These are phyloP conservation scores for Callorhinus ursinus DNA, from an alignment of 2,113 vertebrate species.

Conservation along the genomic window DNA sequence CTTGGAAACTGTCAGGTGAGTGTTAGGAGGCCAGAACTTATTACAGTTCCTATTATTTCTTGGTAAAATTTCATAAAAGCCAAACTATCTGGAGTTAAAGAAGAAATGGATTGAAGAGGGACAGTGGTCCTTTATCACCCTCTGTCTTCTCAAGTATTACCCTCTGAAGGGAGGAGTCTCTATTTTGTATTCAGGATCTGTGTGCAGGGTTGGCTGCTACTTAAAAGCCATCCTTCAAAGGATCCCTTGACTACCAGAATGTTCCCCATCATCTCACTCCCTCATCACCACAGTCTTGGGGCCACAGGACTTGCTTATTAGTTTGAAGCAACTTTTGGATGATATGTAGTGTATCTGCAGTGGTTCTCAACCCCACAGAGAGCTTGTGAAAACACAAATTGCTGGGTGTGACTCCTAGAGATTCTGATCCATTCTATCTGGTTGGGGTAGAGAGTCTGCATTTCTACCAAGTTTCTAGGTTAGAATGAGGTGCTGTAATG, in stretches of 20 bases:
- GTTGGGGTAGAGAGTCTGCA: not conserved
- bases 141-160: not conserved
- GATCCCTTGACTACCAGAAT: not conserved
- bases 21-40: not conserved
- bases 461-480: not conserved
- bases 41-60: not conserved
- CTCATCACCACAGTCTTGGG: not conserved
- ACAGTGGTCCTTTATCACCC: not conserved
- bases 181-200: not conserved
- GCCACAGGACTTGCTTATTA: not conserved
- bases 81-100: not conserved
- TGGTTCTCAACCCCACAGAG: not conserved
- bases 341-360: not conserved
- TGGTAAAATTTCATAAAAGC: not conserved
- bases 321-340: not conserved
- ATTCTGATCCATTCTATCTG: not conserved
- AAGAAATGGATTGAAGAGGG: not conserved
- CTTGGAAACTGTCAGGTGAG: not conserved
- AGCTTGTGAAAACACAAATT: not conserved
- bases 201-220: not conserved
- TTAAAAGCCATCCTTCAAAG: not conserved
- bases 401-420: rapidly evolving
- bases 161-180: not conserved
- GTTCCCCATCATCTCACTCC: not conserved
- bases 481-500: not conserved